Conservation (phyloP, 2,113 vertebrate species). For the Dipodomys stephensi region DNA sequence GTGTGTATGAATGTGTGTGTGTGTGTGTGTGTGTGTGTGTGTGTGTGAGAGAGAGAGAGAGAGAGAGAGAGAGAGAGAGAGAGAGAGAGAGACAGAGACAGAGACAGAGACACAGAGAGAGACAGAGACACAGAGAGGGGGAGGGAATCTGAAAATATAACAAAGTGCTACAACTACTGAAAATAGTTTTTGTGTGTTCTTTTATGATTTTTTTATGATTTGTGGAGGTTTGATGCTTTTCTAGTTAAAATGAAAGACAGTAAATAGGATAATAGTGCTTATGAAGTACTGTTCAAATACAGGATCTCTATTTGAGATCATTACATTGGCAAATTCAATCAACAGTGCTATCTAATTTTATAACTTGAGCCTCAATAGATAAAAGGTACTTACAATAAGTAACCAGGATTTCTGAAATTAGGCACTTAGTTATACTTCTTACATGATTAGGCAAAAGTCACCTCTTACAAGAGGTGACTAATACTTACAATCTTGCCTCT, state of each 20-base stretch:
- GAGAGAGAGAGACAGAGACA: background rate
- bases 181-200: background rate
- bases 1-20: background rate
- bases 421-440: background rate
- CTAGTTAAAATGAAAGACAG: slow-evolving; percentile 14
- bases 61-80: background rate
- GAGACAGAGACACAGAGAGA: too few relatives aligned
- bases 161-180: background rate
- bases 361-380: background rate
- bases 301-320: background rate
- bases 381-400: background rate
- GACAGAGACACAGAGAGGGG: background rate
- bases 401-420: background rate
- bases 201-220: background rate
- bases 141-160: background rate
- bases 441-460: background rate
- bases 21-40: background rate
- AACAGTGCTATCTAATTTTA: background rate
- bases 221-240: background rate
- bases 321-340: background rate
- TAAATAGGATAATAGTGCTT: background rate
- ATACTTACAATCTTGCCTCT: too few relatives aligned
- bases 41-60: background rate
- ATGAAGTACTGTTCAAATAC: background rate
- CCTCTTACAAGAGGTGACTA: too few relatives aligned